These are phyloP conservation scores for Lepidurus arcticus DNA, from an alignment of 1,140 invertebrate species.

Conservation along the genomic window DNA sequence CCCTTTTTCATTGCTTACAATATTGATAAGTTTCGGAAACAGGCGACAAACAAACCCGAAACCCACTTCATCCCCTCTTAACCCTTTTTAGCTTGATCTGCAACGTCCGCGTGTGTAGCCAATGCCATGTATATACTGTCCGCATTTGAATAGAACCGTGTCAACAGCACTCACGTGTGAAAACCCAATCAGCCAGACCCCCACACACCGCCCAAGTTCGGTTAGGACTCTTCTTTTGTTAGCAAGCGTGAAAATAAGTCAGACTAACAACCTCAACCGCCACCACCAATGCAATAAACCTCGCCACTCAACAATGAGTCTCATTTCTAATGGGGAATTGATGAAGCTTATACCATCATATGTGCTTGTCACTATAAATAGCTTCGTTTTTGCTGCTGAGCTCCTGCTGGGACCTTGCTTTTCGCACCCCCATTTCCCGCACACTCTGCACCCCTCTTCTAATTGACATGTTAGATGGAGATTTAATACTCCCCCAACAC, in stretches of 20 bases:
- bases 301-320: background rate
- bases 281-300: conserved; percentile 20
- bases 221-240: background rate
- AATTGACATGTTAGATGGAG: conserved; percentile 16
- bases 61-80: background rate
- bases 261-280: conserved; percentile 12
- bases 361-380: conserved; percentile 22
- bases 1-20: background rate
- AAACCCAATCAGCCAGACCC: conserved; percentile 6
- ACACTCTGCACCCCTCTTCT: background rate
- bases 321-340: conserved; percentile 22
- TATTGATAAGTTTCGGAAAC: background rate
- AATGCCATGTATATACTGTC: conserved; percentile 3
- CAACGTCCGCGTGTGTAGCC: background rate
- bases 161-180: conserved; percentile 18
- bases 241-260: conserved; percentile 12
- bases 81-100: conserved; percentile 15
- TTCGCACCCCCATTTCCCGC: background rate
- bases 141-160: conserved; percentile 13
- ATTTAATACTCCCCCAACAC: conserved; percentile 14
- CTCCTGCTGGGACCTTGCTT: conserved; percentile 6
- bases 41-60: conserved; percentile 3
- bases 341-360: conserved; percentile 16
- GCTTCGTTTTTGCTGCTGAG: conserved; percentile 18
- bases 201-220: background rate